phyloP scores from a whole-genome alignment of 1,140 invertebrate genomes.

The Venustaconcha ellipsiformis region DNA sequence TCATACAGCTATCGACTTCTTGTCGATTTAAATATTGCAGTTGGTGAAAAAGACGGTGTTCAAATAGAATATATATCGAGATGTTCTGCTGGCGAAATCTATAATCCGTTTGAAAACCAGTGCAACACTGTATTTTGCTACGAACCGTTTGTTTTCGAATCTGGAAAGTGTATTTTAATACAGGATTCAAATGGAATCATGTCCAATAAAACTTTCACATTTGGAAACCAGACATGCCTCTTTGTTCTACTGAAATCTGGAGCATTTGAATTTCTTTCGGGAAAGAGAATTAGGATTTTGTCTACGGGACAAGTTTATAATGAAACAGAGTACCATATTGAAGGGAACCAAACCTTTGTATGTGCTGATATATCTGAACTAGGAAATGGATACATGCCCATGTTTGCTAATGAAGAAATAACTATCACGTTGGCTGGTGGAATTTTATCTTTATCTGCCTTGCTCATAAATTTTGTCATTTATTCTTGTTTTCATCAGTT shows the following conservation, averaged over 20 bases:
- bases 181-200: too few relatives aligned
- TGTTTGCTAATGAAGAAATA: slow-evolving; percentile 29
- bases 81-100: slow-evolving; percentile 24
- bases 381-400: slow-evolving; percentile 3
- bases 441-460: slow-evolving; percentile 38
- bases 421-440: slow-evolving; percentile 38
- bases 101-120: not conserved
- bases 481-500: slow-evolving; percentile 66
- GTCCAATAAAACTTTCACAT: too few relatives aligned
- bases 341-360: slow-evolving; percentile 7
- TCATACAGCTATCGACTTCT: slow-evolving; percentile 39
- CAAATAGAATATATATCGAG: not conserved
- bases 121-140: slow-evolving; percentile 7
- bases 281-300: slow-evolving; percentile 15
- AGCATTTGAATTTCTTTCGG: slow-evolving; percentile 25
- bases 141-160: not conserved
- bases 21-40: slow-evolving; percentile 37
- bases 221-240: slow-evolving; percentile 2
- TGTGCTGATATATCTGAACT: slow-evolving; percentile 16
- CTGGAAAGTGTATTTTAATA: not conserved
- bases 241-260: not conserved
- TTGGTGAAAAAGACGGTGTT: not conserved
- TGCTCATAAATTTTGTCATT: slow-evolving; percentile 55
- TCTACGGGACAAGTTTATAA: slow-evolving; percentile 3
- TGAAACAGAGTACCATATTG: slow-evolving; percentile 1